Base-by-base conservation (phyloP, 2,888 invertebrate species). In the Drosophila cognata region DNA sequence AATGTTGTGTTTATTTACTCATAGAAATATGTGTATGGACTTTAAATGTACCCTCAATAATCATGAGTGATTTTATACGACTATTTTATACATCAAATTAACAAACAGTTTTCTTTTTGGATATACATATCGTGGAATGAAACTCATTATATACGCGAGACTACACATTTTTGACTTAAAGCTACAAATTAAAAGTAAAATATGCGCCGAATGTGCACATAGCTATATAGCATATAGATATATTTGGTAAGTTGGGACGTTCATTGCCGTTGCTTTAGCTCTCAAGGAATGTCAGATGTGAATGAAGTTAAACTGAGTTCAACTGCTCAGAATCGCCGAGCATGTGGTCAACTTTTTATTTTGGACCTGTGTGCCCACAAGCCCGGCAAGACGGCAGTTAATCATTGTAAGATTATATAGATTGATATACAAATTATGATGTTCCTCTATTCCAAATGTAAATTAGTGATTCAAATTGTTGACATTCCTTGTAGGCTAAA, bases 181-280 rank as follows among this genome's bases (percentile, higher is more conserved):
- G 25, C 63, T 73, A 85, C 33, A 62, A 72, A 89, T 77, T 79
- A 77, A 71, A 82, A 72, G 70, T 88, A 77, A 56, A 78, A 62
- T 55, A 73, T 84, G 88, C 71, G 71, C 74, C 70, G 36, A 72
- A 59, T 71, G 60, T 74, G 72, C 82, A 79, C 67, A 77, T 71
- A 75, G 55, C 43, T 69, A 71, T 61, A 82, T 72, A 81, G 75
- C 66, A 81, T 80, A 85, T 74, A 81, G 18, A 64, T 75, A 75
- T 90, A 73, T 84, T 90, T 86, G 90, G 89, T 89, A 88, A 89
- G 73, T 84, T 81, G 78, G 73, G 74, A 82, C 80, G 78, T 83
- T 71, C 73, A 76, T 62, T 75, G 65, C 67, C 69, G 63, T 64
- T 64, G 69, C 61, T 59, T 62, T 55, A 57, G 68, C 57, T 69